Percentiles rank a stretch among this genome's conserved stretches.
phyloP scores from a whole-genome alignment of 2,113 vertebrate species.

The Neogale vison region DNA sequence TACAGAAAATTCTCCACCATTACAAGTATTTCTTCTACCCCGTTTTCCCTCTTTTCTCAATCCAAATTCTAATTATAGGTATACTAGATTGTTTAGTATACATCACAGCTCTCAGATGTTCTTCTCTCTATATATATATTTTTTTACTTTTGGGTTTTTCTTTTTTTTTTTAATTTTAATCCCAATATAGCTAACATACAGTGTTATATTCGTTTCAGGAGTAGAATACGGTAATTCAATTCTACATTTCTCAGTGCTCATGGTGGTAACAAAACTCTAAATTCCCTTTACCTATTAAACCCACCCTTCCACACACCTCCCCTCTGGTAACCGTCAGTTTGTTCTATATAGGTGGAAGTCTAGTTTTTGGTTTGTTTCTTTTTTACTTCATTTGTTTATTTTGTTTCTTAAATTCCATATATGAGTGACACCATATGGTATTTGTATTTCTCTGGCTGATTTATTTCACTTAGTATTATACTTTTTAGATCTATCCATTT shows the following conservation, averaged over 20 bases:
- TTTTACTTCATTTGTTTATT: neutral
- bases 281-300: neutral
- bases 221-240: neutral
- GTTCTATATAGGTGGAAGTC: neutral
- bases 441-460: neutral
- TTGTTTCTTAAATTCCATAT: neutral
- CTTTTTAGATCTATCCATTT: neutral
- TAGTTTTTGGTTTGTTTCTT: neutral
- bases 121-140: neutral
- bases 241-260: neutral
- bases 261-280: neutral
- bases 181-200: neutral
- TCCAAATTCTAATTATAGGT: neutral
- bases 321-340: neutral
- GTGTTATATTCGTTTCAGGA: neutral
- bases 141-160: neutral
- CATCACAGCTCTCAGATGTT: neutral
- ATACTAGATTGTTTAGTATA: neutral
- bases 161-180: neutral
- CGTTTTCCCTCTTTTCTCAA: neutral
- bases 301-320: neutral
- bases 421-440: neutral
- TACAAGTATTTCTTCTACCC: neutral
- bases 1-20: neutral
- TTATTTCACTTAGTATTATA: neutral